Percentiles rank a stretch among this genome's conserved stretches.
Conservation (phyloP, 2,888 invertebrate species). For the Anthophora plumipes region DNA sequence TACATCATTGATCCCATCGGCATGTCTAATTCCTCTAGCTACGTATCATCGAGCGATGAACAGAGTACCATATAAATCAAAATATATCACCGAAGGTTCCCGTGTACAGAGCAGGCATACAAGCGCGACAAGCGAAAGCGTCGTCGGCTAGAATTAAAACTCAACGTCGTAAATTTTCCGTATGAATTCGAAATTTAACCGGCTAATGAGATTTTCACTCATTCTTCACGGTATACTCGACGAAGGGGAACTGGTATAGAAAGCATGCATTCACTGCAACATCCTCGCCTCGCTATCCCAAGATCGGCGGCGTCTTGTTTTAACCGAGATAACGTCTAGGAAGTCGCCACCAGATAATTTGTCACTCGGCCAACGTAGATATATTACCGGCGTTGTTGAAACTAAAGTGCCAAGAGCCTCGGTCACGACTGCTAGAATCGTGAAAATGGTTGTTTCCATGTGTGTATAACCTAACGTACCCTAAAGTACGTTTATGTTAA, state of each 20-base stretch:
- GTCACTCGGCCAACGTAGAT: constrained; percentile 68
- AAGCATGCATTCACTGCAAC: constrained; percentile 24
- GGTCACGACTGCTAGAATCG: constrained; percentile 56
- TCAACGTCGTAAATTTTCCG: constrained; percentile 21
- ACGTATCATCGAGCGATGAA: background rate
- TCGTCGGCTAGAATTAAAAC: background rate
- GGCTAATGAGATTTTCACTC: constrained; percentile 55
- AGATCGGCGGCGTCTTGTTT: constrained; percentile 53
- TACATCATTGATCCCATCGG: background rate
- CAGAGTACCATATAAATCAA: background rate
- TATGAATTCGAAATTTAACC: constrained; percentile 25
- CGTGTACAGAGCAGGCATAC: background rate
- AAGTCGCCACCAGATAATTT: constrained; percentile 69
- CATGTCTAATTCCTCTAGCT: background rate
- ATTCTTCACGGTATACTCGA: constrained; percentile 12
- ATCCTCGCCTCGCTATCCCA: constrained; percentile 41
- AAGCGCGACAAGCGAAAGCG: background rate
- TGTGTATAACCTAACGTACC: background rate
- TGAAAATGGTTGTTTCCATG: constrained; percentile 37
- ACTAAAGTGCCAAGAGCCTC: constrained; percentile 46
- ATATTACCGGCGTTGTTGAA: constrained; percentile 49
- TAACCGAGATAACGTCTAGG: constrained; percentile 66
- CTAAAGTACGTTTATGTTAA: constrained; percentile 19
- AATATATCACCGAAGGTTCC: no score
- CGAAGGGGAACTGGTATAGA: constrained; percentile 4